Conservation (phyloP, 2,113 vertebrate genomes). For the Meriones unguiculatus region DNA sequence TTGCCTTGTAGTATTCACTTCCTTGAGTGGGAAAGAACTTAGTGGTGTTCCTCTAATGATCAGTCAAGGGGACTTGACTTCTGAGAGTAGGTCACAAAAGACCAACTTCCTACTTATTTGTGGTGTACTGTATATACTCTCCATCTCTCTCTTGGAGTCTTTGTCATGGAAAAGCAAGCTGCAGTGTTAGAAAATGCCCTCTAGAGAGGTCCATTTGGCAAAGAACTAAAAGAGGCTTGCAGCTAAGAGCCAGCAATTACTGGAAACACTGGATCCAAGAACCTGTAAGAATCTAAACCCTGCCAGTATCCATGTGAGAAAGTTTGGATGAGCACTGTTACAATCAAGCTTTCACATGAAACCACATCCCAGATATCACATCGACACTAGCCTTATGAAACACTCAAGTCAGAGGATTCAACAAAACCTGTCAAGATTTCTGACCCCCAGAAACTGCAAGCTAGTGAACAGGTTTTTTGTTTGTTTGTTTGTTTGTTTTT, state of each 20-base stretch:
- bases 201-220: neutral
- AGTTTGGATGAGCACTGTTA: neutral
- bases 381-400: neutral
- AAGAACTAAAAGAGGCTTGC: neutral
- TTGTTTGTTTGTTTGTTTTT: neutral
- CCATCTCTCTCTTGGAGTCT: neutral
- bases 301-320: neutral
- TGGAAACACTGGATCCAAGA: neutral
- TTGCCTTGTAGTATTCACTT: neutral
- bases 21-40: neutral
- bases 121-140: neutral
- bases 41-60: constrained; percentile 1
- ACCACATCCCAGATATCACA: neutral
- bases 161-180: constrained; percentile 13
- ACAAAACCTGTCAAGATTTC: neutral
- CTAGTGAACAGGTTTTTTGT: neutral
- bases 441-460: constrained; percentile 1
- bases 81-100: constrained; percentile 53
- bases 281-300: neutral
- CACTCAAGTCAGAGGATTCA: neutral
- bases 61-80: neutral
- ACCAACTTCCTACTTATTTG: constrained; percentile 13
- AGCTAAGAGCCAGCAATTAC: neutral
- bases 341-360: constrained; percentile 7
- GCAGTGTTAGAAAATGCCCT: neutral